Percentiles rank a stretch among this genome's conserved stretches.
Conservation (phyloP, 2,797 vertebrate genomes). For the Melanotaenia maccullochi region DNA sequence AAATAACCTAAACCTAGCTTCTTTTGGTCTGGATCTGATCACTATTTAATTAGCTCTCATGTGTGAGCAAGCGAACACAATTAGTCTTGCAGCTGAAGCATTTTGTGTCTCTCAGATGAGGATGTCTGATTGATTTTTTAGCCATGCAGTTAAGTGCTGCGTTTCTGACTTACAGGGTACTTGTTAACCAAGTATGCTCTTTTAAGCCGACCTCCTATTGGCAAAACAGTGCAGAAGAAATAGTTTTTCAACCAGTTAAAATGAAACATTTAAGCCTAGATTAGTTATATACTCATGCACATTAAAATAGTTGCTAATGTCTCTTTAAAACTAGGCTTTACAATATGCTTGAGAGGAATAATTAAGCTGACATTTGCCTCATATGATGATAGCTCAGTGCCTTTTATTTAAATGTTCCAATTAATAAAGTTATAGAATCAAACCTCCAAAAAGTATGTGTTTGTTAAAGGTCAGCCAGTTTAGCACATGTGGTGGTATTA, state of each 20-base stretch:
- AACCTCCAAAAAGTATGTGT: slow-evolving; percentile 11
- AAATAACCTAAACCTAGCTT: slow-evolving; percentile 6
- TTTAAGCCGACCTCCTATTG: background rate
- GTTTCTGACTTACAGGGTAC: slow-evolving; percentile 7
- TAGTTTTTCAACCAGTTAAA: background rate
- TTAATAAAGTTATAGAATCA: slow-evolving; percentile 30
- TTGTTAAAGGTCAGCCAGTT: slow-evolving; percentile 10
- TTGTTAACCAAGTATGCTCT: background rate
- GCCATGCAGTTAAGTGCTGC: background rate
- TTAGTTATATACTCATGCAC: background rate
- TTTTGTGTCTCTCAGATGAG: slow-evolving; percentile 6
- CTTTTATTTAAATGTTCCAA: slow-evolving; percentile 25
- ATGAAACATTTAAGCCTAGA: background rate
- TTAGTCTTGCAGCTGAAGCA: slow-evolving; percentile 8
- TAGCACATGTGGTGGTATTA: slow-evolving; percentile 5
- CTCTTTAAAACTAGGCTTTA: slow-evolving; percentile 8
- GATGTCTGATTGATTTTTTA: slow-evolving; percentile 1
- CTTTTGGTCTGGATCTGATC: background rate
- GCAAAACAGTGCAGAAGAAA: background rate
- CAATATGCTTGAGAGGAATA: slow-evolving; percentile 7
- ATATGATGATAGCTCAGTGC: slow-evolving; percentile 3
- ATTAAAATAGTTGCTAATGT: background rate
- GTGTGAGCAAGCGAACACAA: slow-evolving; percentile 1
- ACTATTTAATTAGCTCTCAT: slow-evolving; percentile 16
- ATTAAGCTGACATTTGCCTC: slow-evolving; percentile 30